Conservation (phyloP, 2,888 invertebrate genomes). For the Tuberolachnus salignus region DNA sequence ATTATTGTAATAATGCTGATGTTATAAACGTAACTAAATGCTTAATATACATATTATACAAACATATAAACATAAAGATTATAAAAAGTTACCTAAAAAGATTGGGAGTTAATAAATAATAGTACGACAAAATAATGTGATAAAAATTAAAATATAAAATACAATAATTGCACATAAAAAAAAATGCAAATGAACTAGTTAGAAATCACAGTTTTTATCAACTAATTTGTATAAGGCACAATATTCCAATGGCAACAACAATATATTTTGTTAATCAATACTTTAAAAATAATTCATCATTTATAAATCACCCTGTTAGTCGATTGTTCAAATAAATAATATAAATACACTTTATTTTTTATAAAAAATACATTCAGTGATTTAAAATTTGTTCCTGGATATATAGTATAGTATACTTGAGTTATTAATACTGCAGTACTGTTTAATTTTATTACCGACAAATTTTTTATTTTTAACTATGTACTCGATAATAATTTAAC, state of each 20-base stretch:
- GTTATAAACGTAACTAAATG: not conserved
- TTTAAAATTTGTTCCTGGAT: not conserved
- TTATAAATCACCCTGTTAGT: slow-evolving; percentile 20
- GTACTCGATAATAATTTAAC: slow-evolving; percentile 6
- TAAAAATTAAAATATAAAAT: slow-evolving; percentile 43
- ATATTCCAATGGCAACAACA: slow-evolving; percentile 43
- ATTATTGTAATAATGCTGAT: slow-evolving; percentile 11
- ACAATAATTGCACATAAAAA: slow-evolving; percentile 39
- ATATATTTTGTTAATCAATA: slow-evolving; percentile 11
- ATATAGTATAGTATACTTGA: not conserved
- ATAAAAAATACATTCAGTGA: not conserved
- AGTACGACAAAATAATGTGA: slow-evolving; percentile 36
- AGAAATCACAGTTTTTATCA: slow-evolving; percentile 54
- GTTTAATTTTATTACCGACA: not conserved
- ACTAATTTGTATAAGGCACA: slow-evolving; percentile 44
- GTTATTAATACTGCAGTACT: not conserved
- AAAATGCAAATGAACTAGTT: slow-evolving; percentile 30
- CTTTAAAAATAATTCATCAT: slow-evolving; percentile 22
- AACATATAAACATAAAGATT: slow-evolving; percentile 21
- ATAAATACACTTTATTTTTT: slow-evolving; percentile 2
- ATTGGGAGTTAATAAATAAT: slow-evolving; percentile 14
- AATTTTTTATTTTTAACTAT: not conserved
- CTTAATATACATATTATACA: slow-evolving; percentile 16
- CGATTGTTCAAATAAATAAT: slow-evolving; percentile 3
- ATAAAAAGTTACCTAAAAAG: slow-evolving; percentile 11